Conservation (phyloP, 2,797 vertebrate genomes). For the Loris lydekkerianus region DNA sequence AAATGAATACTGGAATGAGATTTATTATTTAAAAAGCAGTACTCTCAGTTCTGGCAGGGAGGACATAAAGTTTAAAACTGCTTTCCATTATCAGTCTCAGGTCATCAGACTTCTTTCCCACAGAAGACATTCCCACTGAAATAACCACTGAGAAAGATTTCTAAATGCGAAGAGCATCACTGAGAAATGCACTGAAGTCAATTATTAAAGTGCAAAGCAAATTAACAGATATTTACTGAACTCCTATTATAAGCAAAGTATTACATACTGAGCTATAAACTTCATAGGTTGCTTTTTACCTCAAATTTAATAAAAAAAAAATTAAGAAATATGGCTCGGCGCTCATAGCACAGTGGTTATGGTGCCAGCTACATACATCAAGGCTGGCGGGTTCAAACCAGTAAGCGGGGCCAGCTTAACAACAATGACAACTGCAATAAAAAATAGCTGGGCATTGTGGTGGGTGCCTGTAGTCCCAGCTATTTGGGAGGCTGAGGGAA, state of each 20-base stretch:
- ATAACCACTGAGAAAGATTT: conserved; percentile 5
- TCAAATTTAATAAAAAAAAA: conserved; percentile 37
- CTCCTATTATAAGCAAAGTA: neutral
- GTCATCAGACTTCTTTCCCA: neutral
- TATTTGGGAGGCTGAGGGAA: too few relatives aligned
- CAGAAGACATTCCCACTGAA: neutral
- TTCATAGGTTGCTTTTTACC: neutral
- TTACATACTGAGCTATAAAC: neutral
- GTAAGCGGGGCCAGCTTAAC: too few relatives aligned
- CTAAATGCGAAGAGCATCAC: neutral
- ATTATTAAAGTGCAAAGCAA: conserved; percentile 27
- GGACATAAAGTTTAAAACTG: conserved; percentile 35
- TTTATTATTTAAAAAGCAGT: conserved; percentile 60
- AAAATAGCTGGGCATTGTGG: too few relatives aligned
- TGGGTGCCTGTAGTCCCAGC: too few relatives aligned
- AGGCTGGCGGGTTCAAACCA: too few relatives aligned
- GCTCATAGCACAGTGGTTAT: too few relatives aligned
- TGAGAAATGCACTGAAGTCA: conserved; percentile 46
- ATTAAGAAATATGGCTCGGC: neutral
- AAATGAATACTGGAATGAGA: conserved; percentile 60
- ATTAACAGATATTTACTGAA: neutral
- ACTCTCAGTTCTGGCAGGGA: neutral
- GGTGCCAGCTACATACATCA: too few relatives aligned
- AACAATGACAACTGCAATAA: too few relatives aligned
- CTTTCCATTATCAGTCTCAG: conserved; percentile 14